phyloP scores from a whole-genome alignment of 2,888 invertebrate genomes.

The Nineta flava region DNA sequence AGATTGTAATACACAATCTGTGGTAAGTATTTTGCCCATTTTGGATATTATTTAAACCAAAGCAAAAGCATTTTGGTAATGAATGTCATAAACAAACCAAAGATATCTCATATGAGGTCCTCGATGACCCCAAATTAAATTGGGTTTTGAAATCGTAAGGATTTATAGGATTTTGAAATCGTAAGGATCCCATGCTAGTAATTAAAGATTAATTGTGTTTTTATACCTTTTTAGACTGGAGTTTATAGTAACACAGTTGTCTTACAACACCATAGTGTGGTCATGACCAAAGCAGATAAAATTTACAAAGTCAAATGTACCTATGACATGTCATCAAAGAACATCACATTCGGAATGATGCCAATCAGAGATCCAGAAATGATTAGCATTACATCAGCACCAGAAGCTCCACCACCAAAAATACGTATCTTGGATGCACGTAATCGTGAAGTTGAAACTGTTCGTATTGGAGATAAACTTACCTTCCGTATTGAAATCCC shows the following conservation, averaged over 20 bases:
- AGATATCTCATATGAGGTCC: no score
- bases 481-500: constrained; percentile 94
- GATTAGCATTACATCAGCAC: constrained; percentile 90
- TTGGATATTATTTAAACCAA: neutral
- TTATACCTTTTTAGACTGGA: constrained; percentile 70
- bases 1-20: constrained; percentile 90
- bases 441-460: constrained; percentile 81
- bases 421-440: constrained; percentile 80
- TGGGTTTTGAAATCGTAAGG: no score
- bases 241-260: constrained; percentile 90
- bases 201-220: no score
- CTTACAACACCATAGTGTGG: constrained; percentile 86
- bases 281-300: constrained; percentile 92
- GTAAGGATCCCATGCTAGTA: no score
- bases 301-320: constrained; percentile 94
- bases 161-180: no score
- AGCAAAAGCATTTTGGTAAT: constrained; percentile 2
- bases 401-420: constrained; percentile 86
- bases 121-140: no score
- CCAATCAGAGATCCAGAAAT: constrained; percentile 91
- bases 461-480: constrained; percentile 84
- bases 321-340: constrained; percentile 91
- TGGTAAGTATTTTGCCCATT: constrained; percentile 44
- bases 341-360: constrained; percentile 95
- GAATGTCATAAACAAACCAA: neutral